Evolutionary conservation across 2,888 invertebrate species (phyloP).

Genomic region (Pinctada fucata): DNA sequence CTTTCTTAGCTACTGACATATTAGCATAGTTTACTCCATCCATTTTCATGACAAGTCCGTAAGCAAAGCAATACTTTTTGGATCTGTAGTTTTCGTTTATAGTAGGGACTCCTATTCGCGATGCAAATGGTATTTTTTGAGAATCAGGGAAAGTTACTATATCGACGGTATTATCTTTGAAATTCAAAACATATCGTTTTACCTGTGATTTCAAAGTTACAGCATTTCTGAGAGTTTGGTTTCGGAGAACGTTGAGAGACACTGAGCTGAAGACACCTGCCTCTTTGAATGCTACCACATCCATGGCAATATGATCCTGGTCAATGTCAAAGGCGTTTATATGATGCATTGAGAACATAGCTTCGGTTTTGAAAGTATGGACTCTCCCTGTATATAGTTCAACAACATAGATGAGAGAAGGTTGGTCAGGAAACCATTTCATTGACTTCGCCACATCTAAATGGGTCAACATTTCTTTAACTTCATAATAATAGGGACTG

Average conservation of each 20-base stretch:
- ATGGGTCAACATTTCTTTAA: slow-evolving; percentile 54
- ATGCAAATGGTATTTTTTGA: slow-evolving; percentile 44
- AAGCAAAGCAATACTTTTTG: slow-evolving; percentile 64
- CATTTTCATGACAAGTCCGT: slow-evolving; percentile 60
- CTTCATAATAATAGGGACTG: slow-evolving; percentile 63
- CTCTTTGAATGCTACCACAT: slow-evolving; percentile 58
- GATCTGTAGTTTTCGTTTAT: slow-evolving; percentile 67
- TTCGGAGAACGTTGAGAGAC: slow-evolving; percentile 44
- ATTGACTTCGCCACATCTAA: slow-evolving; percentile 58
- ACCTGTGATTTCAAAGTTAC: slow-evolving; percentile 33
- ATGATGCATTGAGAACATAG: slow-evolving; percentile 66
- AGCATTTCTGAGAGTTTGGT: slow-evolving; percentile 47
- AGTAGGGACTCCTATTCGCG: slow-evolving; percentile 65
- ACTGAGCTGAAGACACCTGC: slow-evolving; percentile 50
- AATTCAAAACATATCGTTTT: slow-evolving; percentile 36
- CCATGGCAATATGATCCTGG: slow-evolving; percentile 50
- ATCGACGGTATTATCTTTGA: slow-evolving; percentile 12
- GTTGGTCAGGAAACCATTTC: slow-evolving; percentile 56
- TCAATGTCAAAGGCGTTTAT: slow-evolving; percentile 65
- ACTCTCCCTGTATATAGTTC: slow-evolving; percentile 55
- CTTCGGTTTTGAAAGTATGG: slow-evolving; percentile 51
- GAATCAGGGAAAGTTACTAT: slow-evolving; percentile 27
- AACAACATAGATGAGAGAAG: slow-evolving; percentile 59
- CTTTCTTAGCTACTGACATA: slow-evolving; percentile 66
- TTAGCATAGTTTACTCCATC: slow-evolving; percentile 55